Percentiles rank a stretch among this genome's conserved stretches.
Evolutionary conservation across 2,113 vertebrate genomes (phyloP).

Genomic region (Gymnorhina tibicen): DNA sequence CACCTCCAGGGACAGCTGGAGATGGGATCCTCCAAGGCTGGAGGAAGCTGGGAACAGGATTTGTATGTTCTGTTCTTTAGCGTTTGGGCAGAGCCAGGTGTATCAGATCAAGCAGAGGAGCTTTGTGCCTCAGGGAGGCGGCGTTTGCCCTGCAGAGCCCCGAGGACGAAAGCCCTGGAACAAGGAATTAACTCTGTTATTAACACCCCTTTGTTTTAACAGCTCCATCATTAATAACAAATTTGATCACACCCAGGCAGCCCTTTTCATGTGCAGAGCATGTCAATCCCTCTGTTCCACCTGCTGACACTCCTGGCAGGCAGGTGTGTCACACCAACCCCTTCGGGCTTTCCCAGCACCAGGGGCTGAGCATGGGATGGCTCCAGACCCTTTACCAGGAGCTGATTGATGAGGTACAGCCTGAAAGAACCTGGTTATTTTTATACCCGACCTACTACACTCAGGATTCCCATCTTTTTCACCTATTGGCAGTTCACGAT

Average conservation of each 20-base stretch:
- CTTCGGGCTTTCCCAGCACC: not conserved
- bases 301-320: not conserved
- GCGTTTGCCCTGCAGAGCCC: accelerated
- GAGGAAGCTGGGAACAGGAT: not conserved
- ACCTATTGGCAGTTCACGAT: not conserved
- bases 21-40: not conserved
- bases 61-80: not conserved
- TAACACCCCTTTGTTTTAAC: not conserved
- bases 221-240: not conserved
- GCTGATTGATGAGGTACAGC: not conserved
- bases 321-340: not conserved
- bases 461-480: not conserved
- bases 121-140: not conserved
- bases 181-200: not conserved
- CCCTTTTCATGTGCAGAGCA: not conserved
- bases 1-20: not conserved
- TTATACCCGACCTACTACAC: not conserved
- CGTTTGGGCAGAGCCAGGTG: not conserved
- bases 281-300: not conserved
- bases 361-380: not conserved
- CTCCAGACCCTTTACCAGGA: not conserved
- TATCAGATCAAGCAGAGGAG: not conserved
- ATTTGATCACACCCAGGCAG: not conserved
- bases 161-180: not conserved
- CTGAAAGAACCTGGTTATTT: not conserved